Evolutionary conservation across 2,888 invertebrate species (phyloP).

Genomic region (Ophion ventricosus): DNA sequence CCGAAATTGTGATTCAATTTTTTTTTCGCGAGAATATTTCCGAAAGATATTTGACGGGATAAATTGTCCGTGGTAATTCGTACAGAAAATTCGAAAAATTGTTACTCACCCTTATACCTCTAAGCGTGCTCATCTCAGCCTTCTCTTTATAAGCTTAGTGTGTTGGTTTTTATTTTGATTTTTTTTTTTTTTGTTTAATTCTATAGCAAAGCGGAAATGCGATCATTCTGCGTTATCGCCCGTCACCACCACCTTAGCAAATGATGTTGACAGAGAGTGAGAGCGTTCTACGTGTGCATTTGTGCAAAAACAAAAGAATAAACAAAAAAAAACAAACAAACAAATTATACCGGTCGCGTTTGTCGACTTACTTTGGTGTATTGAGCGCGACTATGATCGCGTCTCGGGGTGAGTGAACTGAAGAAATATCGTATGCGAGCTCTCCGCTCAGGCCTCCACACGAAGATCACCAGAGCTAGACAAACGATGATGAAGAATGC

Average conservation of each 20-base stretch:
- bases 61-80: not conserved
- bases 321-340: not conserved
- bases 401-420: conserved; percentile 67
- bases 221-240: not conserved
- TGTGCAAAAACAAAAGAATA: conserved; percentile 1
- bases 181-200: no score
- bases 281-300: conserved; percentile 23
- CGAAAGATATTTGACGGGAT: not conserved
- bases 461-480: conserved; percentile 69
- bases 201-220: not conserved
- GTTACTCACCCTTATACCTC: conserved; percentile 26
- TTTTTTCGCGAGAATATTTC: not conserved
- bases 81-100: not conserved
- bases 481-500: conserved; percentile 64
- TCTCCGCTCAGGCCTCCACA: conserved; percentile 72
- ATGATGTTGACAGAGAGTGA: conserved; percentile 28
- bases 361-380: conserved; percentile 76
- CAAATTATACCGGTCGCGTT: not conserved
- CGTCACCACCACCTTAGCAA: conserved; percentile 46
- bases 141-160: not conserved
- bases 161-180: conserved; percentile 7
- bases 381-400: conserved; percentile 72
- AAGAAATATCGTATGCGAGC: conserved; percentile 68
- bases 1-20: no score
- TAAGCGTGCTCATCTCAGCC: not conserved